Conservation (phyloP, 2,888 invertebrate species). For the Spialia ferax region DNA sequence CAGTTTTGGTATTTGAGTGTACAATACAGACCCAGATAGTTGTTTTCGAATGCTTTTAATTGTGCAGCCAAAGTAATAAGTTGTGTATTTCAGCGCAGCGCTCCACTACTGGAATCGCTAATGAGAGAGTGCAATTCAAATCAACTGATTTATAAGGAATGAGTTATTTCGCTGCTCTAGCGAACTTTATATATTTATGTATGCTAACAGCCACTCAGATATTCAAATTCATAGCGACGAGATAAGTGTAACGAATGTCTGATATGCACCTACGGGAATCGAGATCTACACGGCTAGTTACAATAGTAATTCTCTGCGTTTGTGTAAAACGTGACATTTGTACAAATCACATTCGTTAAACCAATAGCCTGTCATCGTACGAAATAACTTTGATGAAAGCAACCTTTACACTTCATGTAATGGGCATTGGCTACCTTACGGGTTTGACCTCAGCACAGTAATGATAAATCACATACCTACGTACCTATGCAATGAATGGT, state of each 20-base stretch:
- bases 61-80: conserved; percentile 81
- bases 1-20: conserved; percentile 26
- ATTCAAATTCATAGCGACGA: conserved; percentile 64
- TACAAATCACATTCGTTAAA: conserved; percentile 44
- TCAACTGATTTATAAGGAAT: conserved; percentile 84
- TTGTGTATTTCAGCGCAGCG: conserved; percentile 75
- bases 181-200: conserved; percentile 79
- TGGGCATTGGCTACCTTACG: conserved; percentile 3
- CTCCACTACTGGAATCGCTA: conserved; percentile 77
- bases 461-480: no score
- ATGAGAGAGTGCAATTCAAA: conserved; percentile 83
- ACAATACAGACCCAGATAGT: conserved; percentile 28
- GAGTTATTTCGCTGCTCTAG: conserved; percentile 74
- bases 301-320: conserved; percentile 36
- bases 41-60: conserved; percentile 68
- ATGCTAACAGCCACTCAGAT: conserved; percentile 73
- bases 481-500: no score
- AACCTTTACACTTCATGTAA: conserved; percentile 17
- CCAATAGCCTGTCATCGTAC: conserved; percentile 42
- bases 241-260: conserved; percentile 63
- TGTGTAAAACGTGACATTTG: conserved; percentile 44
- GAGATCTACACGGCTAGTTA: conserved; percentile 45
- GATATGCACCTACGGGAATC: conserved; percentile 52
- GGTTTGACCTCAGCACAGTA: conserved; percentile 5
- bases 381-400: conserved; percentile 30